These are phyloP conservation scores for Aptenodytes forsteri DNA, from an alignment of 2,113 vertebrate genomes.

Conservation along the genomic window DNA sequence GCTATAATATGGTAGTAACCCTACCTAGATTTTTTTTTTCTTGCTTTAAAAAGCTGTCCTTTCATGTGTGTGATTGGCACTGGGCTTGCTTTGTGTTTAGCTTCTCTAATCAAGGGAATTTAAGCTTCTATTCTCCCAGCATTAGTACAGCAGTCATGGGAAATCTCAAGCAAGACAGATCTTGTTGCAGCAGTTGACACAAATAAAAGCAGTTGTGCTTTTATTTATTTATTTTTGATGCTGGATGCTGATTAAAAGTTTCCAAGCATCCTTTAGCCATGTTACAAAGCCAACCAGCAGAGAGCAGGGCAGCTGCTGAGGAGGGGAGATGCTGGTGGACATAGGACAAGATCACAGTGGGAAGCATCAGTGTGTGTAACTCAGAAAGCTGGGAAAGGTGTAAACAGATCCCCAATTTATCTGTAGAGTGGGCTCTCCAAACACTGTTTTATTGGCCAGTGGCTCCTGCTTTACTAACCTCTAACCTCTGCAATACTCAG, in stretches of 20 bases:
- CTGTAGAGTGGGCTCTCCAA: conserved; percentile 73
- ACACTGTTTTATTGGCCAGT: conserved; percentile 82
- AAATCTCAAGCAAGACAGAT: conserved; percentile 60
- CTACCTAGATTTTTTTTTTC: conserved; percentile 18
- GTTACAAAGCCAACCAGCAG: conserved; percentile 31
- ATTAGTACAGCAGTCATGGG: conserved; percentile 59
- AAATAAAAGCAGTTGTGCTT: conserved; percentile 55
- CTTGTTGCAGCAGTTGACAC: conserved; percentile 66
- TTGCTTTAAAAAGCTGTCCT: conserved; percentile 23
- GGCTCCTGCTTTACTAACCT: conserved; percentile 89
- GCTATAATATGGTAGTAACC: conserved; percentile 22
- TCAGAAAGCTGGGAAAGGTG: conserved; percentile 70
- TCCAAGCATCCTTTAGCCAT: conserved; percentile 50
- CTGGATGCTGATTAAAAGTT: conserved; percentile 72
- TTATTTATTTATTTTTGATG: conserved; percentile 76
- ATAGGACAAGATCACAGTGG: conserved; percentile 57
- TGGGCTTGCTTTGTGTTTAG: conserved; percentile 51
- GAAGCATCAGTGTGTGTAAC: conserved; percentile 47
- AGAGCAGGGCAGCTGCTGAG: conserved; percentile 27
- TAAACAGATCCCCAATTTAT: conserved; percentile 76
- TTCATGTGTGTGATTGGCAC: conserved; percentile 55
- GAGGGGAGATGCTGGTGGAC: conserved; percentile 14
- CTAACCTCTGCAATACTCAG: conserved; percentile 74
- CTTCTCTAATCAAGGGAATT: conserved; percentile 67
- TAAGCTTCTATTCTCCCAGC: conserved; percentile 42